phyloP scores from a whole-genome alignment of 2,113 vertebrate species.

The Pterocles burchelli region DNA sequence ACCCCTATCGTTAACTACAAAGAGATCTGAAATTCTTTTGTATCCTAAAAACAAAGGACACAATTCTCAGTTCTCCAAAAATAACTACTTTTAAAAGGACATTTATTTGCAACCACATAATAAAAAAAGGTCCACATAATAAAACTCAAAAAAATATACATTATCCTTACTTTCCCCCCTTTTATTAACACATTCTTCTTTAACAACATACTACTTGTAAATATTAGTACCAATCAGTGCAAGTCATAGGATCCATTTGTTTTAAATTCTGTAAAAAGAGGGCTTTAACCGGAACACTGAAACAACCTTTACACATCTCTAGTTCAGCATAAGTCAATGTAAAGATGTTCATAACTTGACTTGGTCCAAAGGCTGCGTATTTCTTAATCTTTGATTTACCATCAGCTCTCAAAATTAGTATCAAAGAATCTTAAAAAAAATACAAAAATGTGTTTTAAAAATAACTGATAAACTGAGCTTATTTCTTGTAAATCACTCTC shows the following conservation, averaged over 20 bases:
- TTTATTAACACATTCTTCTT: not conserved
- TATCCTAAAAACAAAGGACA: not conserved
- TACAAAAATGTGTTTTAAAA: not conserved
- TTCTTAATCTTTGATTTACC: not conserved
- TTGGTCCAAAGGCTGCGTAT: not conserved
- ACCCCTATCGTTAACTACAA: not conserved
- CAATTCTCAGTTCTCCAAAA: not conserved
- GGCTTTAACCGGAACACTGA: not conserved
- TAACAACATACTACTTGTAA: not conserved
- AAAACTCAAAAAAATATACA: not conserved
- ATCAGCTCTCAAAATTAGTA: not conserved
- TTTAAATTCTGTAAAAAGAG: not conserved
- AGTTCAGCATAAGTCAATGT: not conserved
- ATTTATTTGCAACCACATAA: not conserved
- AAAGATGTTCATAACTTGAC: not conserved
- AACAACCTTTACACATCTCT: not conserved
- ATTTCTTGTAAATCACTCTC: not conserved
- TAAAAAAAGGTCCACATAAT: fast-evolving
- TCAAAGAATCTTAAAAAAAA: not conserved
- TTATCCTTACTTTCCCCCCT: not conserved
- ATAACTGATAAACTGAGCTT: not conserved
- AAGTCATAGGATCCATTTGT: not conserved
- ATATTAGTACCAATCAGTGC: not conserved
- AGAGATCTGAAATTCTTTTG: not conserved
- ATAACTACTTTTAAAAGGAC: not conserved